Evolutionary conservation across 92 coral and sea anemone species (phyloP), one percentile per base, ranked within the genome.

Genomic region (Palythoa caribaeorum): DNA sequence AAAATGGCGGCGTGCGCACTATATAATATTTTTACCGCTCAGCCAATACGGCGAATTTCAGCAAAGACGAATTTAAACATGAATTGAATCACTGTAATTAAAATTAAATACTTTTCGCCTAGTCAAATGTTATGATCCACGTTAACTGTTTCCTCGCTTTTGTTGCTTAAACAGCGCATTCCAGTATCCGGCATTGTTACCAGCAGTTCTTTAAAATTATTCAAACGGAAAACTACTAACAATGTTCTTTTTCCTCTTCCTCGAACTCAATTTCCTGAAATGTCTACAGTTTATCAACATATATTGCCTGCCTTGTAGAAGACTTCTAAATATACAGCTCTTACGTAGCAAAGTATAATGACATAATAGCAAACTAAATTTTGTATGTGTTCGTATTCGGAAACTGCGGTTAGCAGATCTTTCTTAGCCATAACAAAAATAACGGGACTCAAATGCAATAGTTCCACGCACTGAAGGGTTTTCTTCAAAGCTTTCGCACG

Each of bases 21-120:
- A 16, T 28, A 6, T 40, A 17, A 65, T 81, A 20, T 63, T n/a
- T 81, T 47, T 66, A 20, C 86, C 86, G 86, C 76, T 39, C 40
- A 35, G 17, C 44, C 76, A 81, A 81, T 80, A 80, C 74, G 7
- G 47, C 1, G 47, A 39, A 39, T 20, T 14, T 66, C 40, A 65
- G 14, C 17, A 40, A 55, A 80, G 60, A 39, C 40, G 74, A 28
- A 65, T 40, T 63, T 38, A 65, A 48, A 59, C 62, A 38, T 17
- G 13, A 10, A 47, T 9, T 28, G 21, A 52, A 59, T 77, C 44
- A 35, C 40, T 77, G 38, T 77, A 1, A 55, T 77, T 36, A 77
- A 77, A 36, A 28, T 52, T 77, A 0, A 77, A 77, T 4, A 77
- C 17, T 20, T 36, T 20, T 50, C 50, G 17, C 14, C 40, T 8